A percentile compares a stretch with the other conserved stretches of the same genome.
phyloP scores from a whole-genome alignment of 2,797 vertebrate species.

The Parambassis ranga region DNA sequence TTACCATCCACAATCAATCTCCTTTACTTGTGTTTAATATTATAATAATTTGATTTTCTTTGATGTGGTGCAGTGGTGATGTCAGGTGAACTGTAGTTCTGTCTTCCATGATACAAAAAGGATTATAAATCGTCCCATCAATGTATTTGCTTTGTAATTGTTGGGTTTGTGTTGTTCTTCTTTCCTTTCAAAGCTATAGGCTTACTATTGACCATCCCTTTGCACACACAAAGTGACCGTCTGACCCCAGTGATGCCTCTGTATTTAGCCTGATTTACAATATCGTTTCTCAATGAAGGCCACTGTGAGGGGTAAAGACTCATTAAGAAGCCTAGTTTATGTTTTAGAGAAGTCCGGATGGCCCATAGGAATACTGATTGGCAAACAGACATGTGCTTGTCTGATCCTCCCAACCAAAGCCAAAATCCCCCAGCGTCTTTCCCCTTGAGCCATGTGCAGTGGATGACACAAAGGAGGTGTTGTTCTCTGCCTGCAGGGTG shows the following conservation, averaged over 20 bases:
- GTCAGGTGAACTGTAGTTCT: no score
- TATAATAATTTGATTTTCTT: slow-evolving; percentile 15
- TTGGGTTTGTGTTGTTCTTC: slow-evolving; percentile 45
- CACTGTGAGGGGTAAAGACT: slow-evolving; percentile 72
- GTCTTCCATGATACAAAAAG: no score
- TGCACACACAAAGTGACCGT: slow-evolving; percentile 57
- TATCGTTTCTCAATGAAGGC: slow-evolving; percentile 69
- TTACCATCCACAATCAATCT: slow-evolving; percentile 33
- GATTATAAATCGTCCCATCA: neutral
- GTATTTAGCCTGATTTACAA: slow-evolving; percentile 80
- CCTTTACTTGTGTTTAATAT: slow-evolving; percentile 12
- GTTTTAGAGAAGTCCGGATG: slow-evolving; percentile 69
- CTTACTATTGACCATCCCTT: slow-evolving; percentile 51
- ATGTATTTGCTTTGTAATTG: slow-evolving; percentile 29
- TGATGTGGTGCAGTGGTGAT: slow-evolving; percentile 13
- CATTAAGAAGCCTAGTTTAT: slow-evolving; percentile 75
- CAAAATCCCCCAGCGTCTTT: slow-evolving; percentile 49
- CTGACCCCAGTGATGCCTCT: slow-evolving; percentile 44
- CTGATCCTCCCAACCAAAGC: slow-evolving; percentile 43
- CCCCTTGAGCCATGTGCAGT: slow-evolving; percentile 45
- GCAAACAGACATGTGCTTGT: slow-evolving; percentile 75
- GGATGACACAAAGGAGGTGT: slow-evolving; percentile 57
- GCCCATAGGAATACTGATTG: slow-evolving; percentile 77
- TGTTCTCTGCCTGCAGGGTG: slow-evolving; percentile 57
- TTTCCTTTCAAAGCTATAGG: slow-evolving; percentile 26